Evolutionary conservation across 2,113 vertebrate genomes (phyloP), one percentile per base, ranked within the genome.

Genomic region (Heterochromis multidens): DNA sequence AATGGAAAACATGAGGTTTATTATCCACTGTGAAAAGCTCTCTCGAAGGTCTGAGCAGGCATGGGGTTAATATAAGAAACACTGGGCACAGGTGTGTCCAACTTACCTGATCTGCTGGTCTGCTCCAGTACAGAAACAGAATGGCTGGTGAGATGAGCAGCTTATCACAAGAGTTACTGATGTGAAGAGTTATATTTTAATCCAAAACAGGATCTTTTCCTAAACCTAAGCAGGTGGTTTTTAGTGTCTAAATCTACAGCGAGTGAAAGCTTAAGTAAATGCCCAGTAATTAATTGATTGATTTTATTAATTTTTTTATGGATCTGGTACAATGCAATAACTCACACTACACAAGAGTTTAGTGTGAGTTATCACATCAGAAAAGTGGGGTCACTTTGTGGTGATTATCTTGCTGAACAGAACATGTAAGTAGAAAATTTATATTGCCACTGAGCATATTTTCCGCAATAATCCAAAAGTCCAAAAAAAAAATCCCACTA

Each of bases 161-260:
- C 25, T 3, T 13, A n/a, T 67, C 35, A 25, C n/a, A 43, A 6
- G 2, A 25, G 40, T 7, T 43, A 46, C 40, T 27, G 14, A 14
- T 27, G 63, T 43, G 13, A 67, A 67, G 63, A 67, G 63, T 4
- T 16, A 1, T 37, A 25, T 14, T 67, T 40, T 40, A 67, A 67
- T 43, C n/a, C 27, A 4, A 40, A 46, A 0, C 52, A 4, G 19
- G 7, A 9, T 54, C 19, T n/a, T n/a, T 56, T 21, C 19, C 21
- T n/a, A 1, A 0, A 0, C 7, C 23, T 1, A 9, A 67, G 13
- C 37, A 6, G 7, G 13, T 67, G 37, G 37, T 43, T 43, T 67
- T 4, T 67, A 40, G 37, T 19, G 37, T 5, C 0, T 8, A 46
- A 11, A 25, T 0, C 37, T 46, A 19, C 14, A 27, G 43, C 14